Base-by-base conservation (phyloP, 2,888 invertebrate species). In the Nomada hirtipes region DNA sequence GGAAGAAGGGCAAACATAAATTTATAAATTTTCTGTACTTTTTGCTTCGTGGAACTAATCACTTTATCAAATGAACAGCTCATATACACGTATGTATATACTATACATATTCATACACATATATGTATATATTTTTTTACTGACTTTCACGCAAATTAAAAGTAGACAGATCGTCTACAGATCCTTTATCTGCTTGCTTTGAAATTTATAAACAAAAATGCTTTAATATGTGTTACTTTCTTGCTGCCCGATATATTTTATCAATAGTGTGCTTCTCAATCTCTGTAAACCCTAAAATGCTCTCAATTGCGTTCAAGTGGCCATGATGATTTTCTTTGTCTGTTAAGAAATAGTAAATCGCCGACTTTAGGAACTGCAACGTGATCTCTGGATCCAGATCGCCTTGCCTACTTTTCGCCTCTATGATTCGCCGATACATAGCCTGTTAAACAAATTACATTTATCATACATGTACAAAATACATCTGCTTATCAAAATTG, bases 301-400 rank as follows among this genome's bases (percentile, higher is more conserved):
- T 98, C 94, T 98, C 97, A 87, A 98, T 98, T 70, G 98, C 98
- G 91, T 96, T 96, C 79, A 98, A 95, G 93, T 98, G 98, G 20
- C 98, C 97, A 90, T 97, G 97, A 74, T 97, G 97, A 92, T 98
- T 98, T 93, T 98, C 98, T 88, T 96, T 97, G 92, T 98, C 98
- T 2, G 98, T 97, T 78, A 98, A 95, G 94, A 98, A 98, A 93
- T 98, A 98, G 94, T 98, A 98, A 91, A 98, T 96, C 72, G 98
- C 98, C 82, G 98, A 98, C 94, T 98, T 98, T 84, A 98, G 95
- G 94, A 98, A 98, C 94, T 98, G 98, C 91, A 98, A 95, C 26
- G 98, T 98, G 86, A 98, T 97, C 94, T 98, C 98, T n/a, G 98
- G 98, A 94, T 98, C 98, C 76, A 97, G 96, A 88, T 95, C 96